Evolutionary conservation across 2,888 invertebrate species (phyloP), one percentile per base, ranked within the genome.

Genomic region (Scaptomyza cyrtandrae): DNA sequence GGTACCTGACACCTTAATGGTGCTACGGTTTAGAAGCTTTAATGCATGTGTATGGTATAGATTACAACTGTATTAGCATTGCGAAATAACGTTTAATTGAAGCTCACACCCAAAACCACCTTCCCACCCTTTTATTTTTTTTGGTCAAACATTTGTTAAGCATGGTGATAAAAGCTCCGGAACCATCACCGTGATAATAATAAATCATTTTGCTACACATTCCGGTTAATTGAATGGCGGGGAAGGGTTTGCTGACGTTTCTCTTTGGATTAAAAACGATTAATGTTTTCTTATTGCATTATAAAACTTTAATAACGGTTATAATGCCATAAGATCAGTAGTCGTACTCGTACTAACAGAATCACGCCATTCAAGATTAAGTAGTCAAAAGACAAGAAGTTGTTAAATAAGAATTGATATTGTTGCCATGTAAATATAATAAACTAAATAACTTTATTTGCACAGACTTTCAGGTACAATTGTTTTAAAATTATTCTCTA

Each of bases 1-100:
- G 59, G 43, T 53, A 46, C 54, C 75, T 58, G 78, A 54, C 68
- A 78, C 29, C 45, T 85, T 81, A 67, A 85, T 70, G n/a, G 31
- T 14, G n/a, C n/a, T n/a, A n/a, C 1, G 49, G 39, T 31, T 56
- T 56, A 61, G 14, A 16, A 9, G 39, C 39, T 6, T 14, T 10
- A 6, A 37, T 6, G n/a, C n/a, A 7, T 54, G 52, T 57, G 61
- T 65, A 69, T 84, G 78, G 75, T 72, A 86, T 81, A 81, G 74
- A 84, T 71, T 74, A 84, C 54, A 65, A 66, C 55, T 61, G 43
- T 35, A 64, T 77, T 76, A 60, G 52, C 71, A 60, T 70, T 58
- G 65, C 24, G 60, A 75, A 58, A 69, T 44, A 41, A 41, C 41
- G 16, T 2, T n/a, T 19, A 10, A 14, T 10, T n/a, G 19, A 29